These are phyloP conservation scores for Caracal caracal DNA, from an alignment of 2,113 vertebrate genomes.

Conservation along the genomic window DNA sequence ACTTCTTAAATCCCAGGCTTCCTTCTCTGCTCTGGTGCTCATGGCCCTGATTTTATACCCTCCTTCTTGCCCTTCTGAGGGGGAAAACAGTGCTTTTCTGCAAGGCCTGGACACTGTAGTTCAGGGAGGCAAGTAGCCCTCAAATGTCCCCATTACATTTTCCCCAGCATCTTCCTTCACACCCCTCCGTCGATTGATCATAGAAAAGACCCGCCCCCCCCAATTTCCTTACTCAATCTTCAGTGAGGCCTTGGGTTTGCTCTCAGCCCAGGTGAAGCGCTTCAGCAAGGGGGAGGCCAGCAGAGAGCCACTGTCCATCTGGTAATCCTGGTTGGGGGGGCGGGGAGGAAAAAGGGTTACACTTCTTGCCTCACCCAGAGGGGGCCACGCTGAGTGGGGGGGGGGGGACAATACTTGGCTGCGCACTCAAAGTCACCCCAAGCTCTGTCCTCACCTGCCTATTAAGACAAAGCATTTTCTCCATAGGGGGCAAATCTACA, in stretches of 20 bases:
- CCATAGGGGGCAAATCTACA: too few relatives aligned
- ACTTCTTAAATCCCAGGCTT: not conserved
- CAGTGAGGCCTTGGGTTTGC: constrained; percentile 80
- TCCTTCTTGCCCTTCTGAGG: not conserved
- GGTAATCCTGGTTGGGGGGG: constrained; percentile 86
- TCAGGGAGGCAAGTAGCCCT: not conserved
- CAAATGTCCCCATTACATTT: too few relatives aligned
- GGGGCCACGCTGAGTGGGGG: not conserved
- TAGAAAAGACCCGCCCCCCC: not conserved
- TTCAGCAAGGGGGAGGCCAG: constrained; percentile 91
- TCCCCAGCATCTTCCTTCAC: not conserved
- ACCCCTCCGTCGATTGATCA: fast-evolving
- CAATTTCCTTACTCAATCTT: constrained; percentile 61
- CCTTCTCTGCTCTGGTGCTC: not conserved
- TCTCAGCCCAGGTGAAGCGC: constrained; percentile 87
- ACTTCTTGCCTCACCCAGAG: not conserved
- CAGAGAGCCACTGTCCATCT: constrained; percentile 90
- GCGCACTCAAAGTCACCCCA: not conserved
- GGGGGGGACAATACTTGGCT: fast-evolving
- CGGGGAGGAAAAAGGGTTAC: not conserved
- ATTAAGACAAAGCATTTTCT: not conserved
- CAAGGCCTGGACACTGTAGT: not conserved
- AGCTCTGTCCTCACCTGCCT: not conserved
- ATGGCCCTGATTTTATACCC: not conserved
- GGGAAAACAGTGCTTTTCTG: not conserved